These are phyloP conservation scores for Sigmodon hispidus DNA, from an alignment of 2,113 vertebrate genomes.

Conservation along the genomic window DNA sequence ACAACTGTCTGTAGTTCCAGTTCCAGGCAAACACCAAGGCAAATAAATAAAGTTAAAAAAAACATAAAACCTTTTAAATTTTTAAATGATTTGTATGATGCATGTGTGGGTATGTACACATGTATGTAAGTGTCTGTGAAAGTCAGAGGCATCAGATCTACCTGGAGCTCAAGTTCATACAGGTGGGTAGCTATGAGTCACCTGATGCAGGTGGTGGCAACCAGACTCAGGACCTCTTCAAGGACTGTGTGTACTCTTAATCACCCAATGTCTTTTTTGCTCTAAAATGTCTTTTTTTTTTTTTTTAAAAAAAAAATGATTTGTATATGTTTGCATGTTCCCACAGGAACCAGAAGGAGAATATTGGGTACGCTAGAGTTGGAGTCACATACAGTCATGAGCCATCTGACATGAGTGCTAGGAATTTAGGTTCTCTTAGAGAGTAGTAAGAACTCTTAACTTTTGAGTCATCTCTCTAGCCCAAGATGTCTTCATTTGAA, in stretches of 20 bases:
- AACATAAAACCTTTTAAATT: background rate
- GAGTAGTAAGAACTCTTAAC: background rate
- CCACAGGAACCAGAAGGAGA: background rate
- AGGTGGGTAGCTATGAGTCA: background rate
- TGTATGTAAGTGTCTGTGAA: background rate
- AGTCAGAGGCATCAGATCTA: background rate
- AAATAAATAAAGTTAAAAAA: too few relatives aligned
- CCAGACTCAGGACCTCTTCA: background rate
- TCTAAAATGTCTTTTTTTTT: background rate
- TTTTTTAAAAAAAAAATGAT: background rate
- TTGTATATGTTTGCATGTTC: background rate
- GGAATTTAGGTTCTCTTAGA: background rate
- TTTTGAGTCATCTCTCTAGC: background rate
- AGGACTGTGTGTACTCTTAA: background rate
- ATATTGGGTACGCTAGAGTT: background rate
- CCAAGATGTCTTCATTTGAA: background rate
- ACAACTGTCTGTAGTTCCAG: too few relatives aligned
- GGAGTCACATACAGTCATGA: background rate
- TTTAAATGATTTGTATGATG: background rate
- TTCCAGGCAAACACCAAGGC: too few relatives aligned
- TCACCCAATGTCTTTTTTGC: background rate
- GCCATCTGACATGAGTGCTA: background rate
- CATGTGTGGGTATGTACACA: background rate
- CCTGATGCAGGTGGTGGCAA: background rate
- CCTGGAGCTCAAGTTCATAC: background rate